phyloP scores from a whole-genome alignment of 2,888 invertebrate genomes.

The Drosophila diplacantha region DNA sequence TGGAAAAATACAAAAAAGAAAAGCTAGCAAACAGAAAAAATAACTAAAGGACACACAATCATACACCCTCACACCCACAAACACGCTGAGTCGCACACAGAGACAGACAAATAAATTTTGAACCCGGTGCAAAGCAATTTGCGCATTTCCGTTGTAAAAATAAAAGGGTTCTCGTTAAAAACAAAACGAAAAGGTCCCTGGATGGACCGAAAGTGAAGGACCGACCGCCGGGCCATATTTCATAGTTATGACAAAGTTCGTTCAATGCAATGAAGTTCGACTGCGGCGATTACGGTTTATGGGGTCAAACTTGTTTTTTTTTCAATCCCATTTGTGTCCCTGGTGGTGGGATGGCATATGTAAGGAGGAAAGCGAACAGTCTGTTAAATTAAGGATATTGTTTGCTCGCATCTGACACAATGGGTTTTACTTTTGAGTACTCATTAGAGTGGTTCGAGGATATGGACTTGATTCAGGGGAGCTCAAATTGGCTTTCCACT shows the following conservation, averaged over 20 bases:
- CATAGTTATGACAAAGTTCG: conserved; percentile 60
- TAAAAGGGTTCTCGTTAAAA: conserved; percentile 71
- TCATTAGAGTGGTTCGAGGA: neutral
- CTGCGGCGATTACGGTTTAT: conserved; percentile 18
- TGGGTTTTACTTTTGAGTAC: neutral
- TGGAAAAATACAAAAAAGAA: conserved; percentile 60
- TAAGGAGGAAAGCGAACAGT: conserved; percentile 3
- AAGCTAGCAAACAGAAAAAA: neutral
- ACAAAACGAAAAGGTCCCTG: conserved; percentile 55
- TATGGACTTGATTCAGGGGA: neutral
- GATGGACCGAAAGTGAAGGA: conserved; percentile 39
- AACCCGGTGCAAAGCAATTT: conserved; percentile 71
- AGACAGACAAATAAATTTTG: conserved; percentile 50
- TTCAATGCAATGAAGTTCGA: conserved; percentile 50
- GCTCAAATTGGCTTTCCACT: neutral
- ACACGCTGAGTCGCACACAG: conserved; percentile 3
- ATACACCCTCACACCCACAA: conserved; percentile 7
- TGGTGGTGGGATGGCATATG: neutral
- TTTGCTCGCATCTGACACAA: neutral
- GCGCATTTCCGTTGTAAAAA: conserved; percentile 69
- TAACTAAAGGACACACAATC: conserved; percentile 46
- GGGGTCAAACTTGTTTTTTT: conserved; percentile 3
- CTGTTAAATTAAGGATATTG: conserved; percentile 6
- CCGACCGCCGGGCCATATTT: conserved; percentile 47
- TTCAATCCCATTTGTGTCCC: neutral